phyloP scores from a whole-genome alignment of 1,140 invertebrate species.

The Drosophila obscura region DNA sequence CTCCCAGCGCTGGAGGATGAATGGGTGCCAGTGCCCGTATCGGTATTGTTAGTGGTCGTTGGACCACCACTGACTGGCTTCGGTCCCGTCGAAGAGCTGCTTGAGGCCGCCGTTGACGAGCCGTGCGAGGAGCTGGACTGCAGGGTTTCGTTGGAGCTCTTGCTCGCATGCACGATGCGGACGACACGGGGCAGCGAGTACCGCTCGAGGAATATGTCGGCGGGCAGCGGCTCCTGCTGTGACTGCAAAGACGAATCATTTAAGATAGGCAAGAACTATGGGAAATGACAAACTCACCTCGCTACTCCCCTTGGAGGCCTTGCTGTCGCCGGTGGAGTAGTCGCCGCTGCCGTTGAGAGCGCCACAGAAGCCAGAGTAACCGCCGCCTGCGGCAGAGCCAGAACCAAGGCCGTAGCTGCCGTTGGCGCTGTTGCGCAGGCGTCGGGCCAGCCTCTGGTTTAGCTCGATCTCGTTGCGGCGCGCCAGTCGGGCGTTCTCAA shows the following conservation, averaged over 20 bases:
- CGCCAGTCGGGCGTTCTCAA: constrained; percentile 81
- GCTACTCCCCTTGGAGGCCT: constrained; percentile 75
- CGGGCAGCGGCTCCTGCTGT: constrained; percentile 71
- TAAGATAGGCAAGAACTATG: not conserved
- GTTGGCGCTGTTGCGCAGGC: constrained; percentile 68
- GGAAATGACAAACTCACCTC: constrained; percentile 58
- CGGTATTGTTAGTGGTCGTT: constrained; percentile 26
- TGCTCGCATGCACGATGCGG: constrained; percentile 78
- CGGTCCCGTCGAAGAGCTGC: constrained; percentile 63
- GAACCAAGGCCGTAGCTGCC: constrained; percentile 52
- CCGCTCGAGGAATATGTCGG: constrained; percentile 85
- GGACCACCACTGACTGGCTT: constrained; percentile 29
- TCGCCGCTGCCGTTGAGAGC: constrained; percentile 71
- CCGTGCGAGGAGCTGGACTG: constrained; percentile 82
- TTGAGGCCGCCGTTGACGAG: constrained; percentile 74
- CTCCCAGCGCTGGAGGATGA: constrained; percentile 68
- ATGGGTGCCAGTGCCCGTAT: constrained; percentile 47
- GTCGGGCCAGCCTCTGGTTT: constrained; percentile 71
- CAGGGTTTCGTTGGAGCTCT: constrained; percentile 76
- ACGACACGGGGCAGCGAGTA: constrained; percentile 86
- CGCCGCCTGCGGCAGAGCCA: constrained; percentile 20
- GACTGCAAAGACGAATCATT: constrained; percentile 23
- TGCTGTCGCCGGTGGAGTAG: constrained; percentile 83
- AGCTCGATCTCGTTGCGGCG: constrained; percentile 83
- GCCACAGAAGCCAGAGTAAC: constrained; percentile 54